Percentiles rank a stretch among this genome's conserved stretches.
These are phyloP conservation scores for Setipinna tenuifilis DNA, from an alignment of 2,797 vertebrate genomes.

Conservation along the genomic window DNA sequence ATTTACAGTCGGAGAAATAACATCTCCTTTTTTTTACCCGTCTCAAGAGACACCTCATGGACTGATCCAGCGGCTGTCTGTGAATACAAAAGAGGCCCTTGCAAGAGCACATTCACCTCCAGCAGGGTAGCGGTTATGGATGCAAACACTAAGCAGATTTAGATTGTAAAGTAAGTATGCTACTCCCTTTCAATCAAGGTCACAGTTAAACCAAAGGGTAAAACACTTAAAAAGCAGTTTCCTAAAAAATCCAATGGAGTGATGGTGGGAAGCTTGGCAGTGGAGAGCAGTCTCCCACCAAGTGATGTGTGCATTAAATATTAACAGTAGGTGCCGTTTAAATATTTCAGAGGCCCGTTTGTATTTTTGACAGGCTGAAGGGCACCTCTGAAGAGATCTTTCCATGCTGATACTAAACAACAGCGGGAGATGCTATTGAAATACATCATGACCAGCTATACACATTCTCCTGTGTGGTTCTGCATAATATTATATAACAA, in stretches of 20 bases:
- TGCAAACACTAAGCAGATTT: neutral
- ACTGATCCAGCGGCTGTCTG: neutral
- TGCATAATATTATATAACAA: neutral
- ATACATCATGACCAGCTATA: neutral
- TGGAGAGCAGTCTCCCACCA: constrained; percentile 33
- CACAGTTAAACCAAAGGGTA: neutral
- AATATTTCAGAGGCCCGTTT: constrained; percentile 66
- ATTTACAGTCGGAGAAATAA: neutral
- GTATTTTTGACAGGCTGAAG: constrained; percentile 59
- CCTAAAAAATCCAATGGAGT: neutral
- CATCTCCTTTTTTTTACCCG: neutral
- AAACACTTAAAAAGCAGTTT: neutral
- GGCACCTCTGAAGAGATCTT: constrained; percentile 49
- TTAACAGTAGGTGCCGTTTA: constrained; percentile 57
- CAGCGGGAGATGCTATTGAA: neutral
- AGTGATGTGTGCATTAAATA: constrained; percentile 58
- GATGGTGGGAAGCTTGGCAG: constrained; percentile 25
- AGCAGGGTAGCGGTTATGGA: neutral
- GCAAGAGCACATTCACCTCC: neutral
- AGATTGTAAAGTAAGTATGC: neutral
- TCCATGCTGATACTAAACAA: constrained; percentile 48
- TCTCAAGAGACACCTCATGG: neutral
- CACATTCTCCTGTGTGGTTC: neutral
- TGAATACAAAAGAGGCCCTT: neutral
- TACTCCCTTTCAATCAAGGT: neutral